Conservation (phyloP, 2,888 invertebrate species). For the Laspeyria flexula region DNA sequence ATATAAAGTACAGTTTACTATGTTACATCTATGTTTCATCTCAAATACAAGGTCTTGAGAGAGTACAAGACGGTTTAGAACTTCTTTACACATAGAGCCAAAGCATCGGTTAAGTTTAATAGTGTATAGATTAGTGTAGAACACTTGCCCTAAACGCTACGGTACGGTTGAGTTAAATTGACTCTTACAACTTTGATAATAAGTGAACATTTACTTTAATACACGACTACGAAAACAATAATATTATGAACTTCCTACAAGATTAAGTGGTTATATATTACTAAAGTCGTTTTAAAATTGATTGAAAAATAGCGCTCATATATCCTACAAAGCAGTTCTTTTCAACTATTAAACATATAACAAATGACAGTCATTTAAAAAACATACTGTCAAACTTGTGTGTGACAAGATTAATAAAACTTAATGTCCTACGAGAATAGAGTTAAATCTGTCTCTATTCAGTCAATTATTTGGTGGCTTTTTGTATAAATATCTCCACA, state of each 20-base stretch:
- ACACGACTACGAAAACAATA: neutral
- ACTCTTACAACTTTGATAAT: neutral
- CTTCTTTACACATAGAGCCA: neutral
- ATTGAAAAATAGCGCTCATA: constrained; percentile 32
- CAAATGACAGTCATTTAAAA: constrained; percentile 36
- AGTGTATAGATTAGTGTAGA: neutral
- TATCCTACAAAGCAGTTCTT: constrained; percentile 24
- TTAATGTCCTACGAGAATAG: constrained; percentile 20
- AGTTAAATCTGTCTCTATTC: constrained; percentile 36
- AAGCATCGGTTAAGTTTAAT: neutral
- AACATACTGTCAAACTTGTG: constrained; percentile 33
- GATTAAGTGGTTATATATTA: constrained; percentile 6
- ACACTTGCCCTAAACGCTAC: neutral
- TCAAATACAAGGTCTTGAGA: neutral
- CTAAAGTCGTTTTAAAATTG: constrained; percentile 16
- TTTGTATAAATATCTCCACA: constrained; percentile 30
- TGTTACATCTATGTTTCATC: constrained; percentile 7
- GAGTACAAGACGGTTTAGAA: neutral
- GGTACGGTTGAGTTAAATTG: neutral
- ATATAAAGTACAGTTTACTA: constrained; percentile 5
- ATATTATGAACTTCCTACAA: neutral
- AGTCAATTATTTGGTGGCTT: constrained; percentile 17
- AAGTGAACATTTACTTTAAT: neutral
- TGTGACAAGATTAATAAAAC: constrained; percentile 42
- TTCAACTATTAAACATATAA: constrained; percentile 34